Conservation (phyloP, 2,113 vertebrate genomes). For the Typhlomys cinereus region DNA sequence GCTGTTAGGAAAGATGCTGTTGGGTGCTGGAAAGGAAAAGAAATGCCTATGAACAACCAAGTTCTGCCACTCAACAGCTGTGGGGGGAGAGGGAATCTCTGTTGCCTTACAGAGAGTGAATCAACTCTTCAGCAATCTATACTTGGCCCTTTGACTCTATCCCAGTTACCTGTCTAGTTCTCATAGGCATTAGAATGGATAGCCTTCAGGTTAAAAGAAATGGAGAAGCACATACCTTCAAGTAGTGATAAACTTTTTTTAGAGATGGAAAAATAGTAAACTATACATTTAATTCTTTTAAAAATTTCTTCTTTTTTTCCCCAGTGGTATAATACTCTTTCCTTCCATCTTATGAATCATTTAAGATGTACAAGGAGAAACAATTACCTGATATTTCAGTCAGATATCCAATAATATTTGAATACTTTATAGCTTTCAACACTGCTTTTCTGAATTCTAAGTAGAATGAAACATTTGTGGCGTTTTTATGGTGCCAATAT, state of each 20-base stretch:
- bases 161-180: neutral
- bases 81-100: neutral
- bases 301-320: neutral
- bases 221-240: neutral
- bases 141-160: neutral
- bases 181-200: neutral
- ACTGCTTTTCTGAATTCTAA: conserved; percentile 14
- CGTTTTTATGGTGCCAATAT: conserved; percentile 56
- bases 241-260: neutral
- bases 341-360: neutral
- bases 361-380: neutral
- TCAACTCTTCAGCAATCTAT: no score
- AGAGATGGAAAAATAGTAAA: neutral
- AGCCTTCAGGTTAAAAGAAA: neutral
- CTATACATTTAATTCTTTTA: neutral
- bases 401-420: neutral
- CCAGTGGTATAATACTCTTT: neutral
- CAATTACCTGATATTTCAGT: neutral
- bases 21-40: neutral
- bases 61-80: neutral
- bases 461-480: conserved; percentile 4
- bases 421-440: conserved; percentile 20
- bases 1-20: neutral
- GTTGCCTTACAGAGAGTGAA: fast-evolving
- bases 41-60: neutral